Base-by-base conservation (phyloP, 2,797 vertebrate genomes). In the Sciurus vulgaris region DNA sequence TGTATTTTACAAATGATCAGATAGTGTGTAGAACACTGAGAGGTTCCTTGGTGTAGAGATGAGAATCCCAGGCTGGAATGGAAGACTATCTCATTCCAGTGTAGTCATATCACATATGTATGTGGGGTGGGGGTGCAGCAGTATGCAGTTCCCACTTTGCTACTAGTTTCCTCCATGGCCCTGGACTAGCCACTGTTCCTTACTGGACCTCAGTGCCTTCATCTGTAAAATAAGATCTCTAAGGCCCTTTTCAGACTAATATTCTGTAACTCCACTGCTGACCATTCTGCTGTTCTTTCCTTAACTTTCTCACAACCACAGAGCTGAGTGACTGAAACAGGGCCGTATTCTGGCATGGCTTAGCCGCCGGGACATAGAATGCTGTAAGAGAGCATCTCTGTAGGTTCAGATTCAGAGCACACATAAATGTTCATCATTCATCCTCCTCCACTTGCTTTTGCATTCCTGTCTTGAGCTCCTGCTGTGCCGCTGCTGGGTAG, bases 1-100 rank as follows among this genome's bases (percentile, higher is more conserved):
- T 86, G 11, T 87, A n/a, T 76, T 95, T 78, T 94, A 65, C 67
- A 87, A 91, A 79, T 56, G 38, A 35, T 69, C 33, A 49, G 22
- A 24, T 72, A 35, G 1, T 67, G 22, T 41, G 1, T 67, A 72
- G 61, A 41, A 33, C 44, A 8, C 35, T 47, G 70, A 77, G 63
- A 89, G 41, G 38, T 65, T 72, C 41, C 3, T 1, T 41, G 33
- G 12, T 69, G 0, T 63, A 54, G 63, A 96, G 70, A 41, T 78
- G 22, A 26, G 14, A 90, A 12, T 44, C 54, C 24, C 28, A 33
- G 38, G 14, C 14, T 72, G 72, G 30, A 67, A 65, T 41, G 38
- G 76, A 85, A 54, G 77, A 35, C 76, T 44, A 10, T 26, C 59
- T 61, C 24, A 61, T 61, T 61, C 59, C 24, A 61, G 22, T 26